Evolutionary conservation across 2,113 vertebrate species (phyloP), one percentile per base, ranked within the genome.

Genomic region (Craseonycteris thonglongyai): DNA sequence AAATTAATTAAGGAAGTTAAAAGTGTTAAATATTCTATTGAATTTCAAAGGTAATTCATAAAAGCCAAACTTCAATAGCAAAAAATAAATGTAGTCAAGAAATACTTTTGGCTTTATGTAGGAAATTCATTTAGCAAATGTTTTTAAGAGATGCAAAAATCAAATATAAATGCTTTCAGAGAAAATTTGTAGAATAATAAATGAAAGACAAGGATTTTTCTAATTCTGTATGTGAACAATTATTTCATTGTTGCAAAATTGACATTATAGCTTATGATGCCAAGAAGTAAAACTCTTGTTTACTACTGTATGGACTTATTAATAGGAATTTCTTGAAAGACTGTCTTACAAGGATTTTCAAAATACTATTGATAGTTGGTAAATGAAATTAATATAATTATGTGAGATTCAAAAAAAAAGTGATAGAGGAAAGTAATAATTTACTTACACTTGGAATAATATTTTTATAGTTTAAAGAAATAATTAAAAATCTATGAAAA

Each of bases 401-500:
- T 5, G 19, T 96, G 33, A 94, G 11, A 85, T 7, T 80, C 30
- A 5, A 47, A 85, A 81, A 81, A 58, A 51, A 54, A 74, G n/a
- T 72, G 10, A 54, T 7, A 66, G 18, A 59, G 42, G 21, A 7
- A 87, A 92, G 8, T 87, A 86, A 59, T 69, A 16, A 82, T 63
- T 81, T 68, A 4, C 22, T 93, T 87, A 1, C 80, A 65, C 16
- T 58, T 81, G 54, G 15, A 84, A 92, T 82, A 91, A 82, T 42
- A 83, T 58, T 75, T 93, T 82, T 84, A 87, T 78, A 84, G 12
- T 83, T 79, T 74, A 61, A 92, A 56, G 9, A 85, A 93, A 65
- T 66, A 81, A 81, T 58, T 87, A 6, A 82, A 85, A 87, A 74
- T 45, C 1, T 59, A 35, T 83, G 24, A 49, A 63, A 69, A 59